These are phyloP conservation scores for Clarias batrachus DNA, from an alignment of 2,113 vertebrate species.

Conservation along the genomic window DNA sequence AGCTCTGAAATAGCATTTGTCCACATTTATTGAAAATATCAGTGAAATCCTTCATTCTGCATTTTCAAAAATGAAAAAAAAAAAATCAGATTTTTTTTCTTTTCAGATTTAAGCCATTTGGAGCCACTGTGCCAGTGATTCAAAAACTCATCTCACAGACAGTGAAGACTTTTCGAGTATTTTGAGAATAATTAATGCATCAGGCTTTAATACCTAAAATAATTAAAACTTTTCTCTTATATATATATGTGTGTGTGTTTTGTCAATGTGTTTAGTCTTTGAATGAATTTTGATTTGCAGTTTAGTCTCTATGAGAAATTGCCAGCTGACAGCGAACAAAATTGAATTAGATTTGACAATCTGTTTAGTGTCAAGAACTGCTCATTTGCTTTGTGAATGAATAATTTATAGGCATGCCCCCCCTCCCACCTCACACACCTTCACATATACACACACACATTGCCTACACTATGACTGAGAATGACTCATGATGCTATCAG, in stretches of 20 bases:
- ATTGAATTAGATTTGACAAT: constrained; percentile 1
- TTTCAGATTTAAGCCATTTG: background rate
- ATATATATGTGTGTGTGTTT: too few species aligned
- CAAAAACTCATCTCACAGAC: background rate
- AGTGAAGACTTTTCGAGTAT: too few species aligned
- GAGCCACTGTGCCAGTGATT: background rate
- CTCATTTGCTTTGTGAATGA: constrained; percentile 27
- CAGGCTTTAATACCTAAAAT: background rate
- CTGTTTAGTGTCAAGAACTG: constrained; percentile 15
- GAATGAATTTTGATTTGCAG: background rate
- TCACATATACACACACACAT: background rate
- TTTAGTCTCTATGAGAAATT: background rate
- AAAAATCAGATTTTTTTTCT: background rate
- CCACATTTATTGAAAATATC: background rate
- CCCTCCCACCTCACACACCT: background rate
- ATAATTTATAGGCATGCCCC: constrained; percentile 26
- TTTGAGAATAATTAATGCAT: background rate
- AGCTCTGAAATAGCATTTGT: background rate
- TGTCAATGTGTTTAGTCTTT: too few species aligned
- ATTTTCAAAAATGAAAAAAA: background rate
- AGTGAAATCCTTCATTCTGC: too few species aligned
- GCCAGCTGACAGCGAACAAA: constrained; percentile 12
- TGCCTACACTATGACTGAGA: constrained; percentile 9
- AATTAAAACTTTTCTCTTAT: too few species aligned
- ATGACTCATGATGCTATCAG: constrained; percentile 40